Base-by-base conservation (phyloP, 2,113 vertebrate genomes). In the Pyxicephalus adspersus region DNA sequence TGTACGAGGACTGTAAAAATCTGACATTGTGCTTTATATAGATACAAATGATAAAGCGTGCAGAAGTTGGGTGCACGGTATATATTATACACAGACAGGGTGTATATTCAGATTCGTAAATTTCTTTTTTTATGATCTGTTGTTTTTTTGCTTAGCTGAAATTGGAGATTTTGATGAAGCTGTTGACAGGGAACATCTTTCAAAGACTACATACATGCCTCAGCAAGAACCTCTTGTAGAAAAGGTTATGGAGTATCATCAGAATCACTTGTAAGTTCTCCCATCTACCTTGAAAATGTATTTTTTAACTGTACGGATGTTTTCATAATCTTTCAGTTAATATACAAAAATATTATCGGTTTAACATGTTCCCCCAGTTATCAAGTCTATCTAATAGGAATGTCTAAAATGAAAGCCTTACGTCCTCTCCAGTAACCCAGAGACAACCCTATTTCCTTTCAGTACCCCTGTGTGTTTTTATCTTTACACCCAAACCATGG, bases 81-180 rank as follows among this genome's bases (percentile, higher is more conserved):
- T 6, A 23, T 58, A 11, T 58, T 22, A 58, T 8, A 31, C 3
- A 34, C 25, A 63, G 5, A 11, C 38, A 45, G 15, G 11, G 11
- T 11, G 38, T 15, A 45, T 45, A 45, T 13, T 45, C 38, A 45
- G 29, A 22, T 51, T n/a, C n/a, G n/a, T n/a, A n/a, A n/a, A n/a
- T n/a, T n/a, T n/a, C n/a, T 25, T 82, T 61, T 71, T 13, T 64
- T 77, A 51, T 19, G 38, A 15, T 66, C 29, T 60, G 82, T 76
- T 85, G 84, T 60, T 84, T 78, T n/a, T 72, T 85, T 15, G 83
- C 60, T 72, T 89, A 99, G 98, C 97, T 58, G 98, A 99, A 92
- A 97, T 99, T 86, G 97, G 98, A 54, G 98, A 99, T 91, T 99
- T 96, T 87, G 98, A 99, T 87, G 98, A 98, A 91, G 94, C 91